These are phyloP conservation scores for Panagrolaimus sp. DNA, from an alignment of 1,140 invertebrate species.

Conservation along the genomic window DNA sequence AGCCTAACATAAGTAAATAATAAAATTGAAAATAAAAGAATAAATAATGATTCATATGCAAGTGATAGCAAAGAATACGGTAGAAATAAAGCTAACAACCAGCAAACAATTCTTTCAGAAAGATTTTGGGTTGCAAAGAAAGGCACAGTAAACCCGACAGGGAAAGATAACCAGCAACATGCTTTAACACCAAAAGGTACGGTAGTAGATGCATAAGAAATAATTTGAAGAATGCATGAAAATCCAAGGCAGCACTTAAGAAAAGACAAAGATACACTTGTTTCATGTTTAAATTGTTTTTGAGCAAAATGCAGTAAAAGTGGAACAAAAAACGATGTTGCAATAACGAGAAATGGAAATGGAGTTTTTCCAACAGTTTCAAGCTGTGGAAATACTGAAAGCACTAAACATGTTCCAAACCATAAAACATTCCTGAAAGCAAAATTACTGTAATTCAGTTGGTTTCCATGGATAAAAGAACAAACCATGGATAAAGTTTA, in stretches of 20 bases:
- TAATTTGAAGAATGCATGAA: background rate
- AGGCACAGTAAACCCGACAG: slow-evolving; percentile 36
- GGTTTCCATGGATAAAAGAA: too few relatives aligned
- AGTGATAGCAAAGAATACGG: slow-evolving; percentile 63
- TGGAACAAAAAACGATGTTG: slow-evolving; percentile 21
- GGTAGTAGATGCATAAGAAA: background rate
- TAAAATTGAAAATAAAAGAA: slow-evolving; percentile 44
- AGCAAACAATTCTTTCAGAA: slow-evolving; percentile 21
- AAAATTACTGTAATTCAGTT: too few relatives aligned
- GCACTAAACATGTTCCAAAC: slow-evolving; percentile 28
- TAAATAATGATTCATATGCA: slow-evolving; percentile 60
- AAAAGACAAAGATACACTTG: too few relatives aligned
- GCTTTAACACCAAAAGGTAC: slow-evolving; percentile 1
- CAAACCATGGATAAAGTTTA: slow-evolving; percentile 11
- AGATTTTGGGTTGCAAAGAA: slow-evolving; percentile 23
- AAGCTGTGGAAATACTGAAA: slow-evolving; percentile 71
- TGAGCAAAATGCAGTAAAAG: slow-evolving; percentile 16
- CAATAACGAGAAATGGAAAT: slow-evolving; percentile 64
- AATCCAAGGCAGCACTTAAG: background rate
- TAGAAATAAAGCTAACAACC: slow-evolving; percentile 59
- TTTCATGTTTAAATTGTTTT: background rate
- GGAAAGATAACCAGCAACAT: slow-evolving; percentile 29
- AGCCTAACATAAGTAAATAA: slow-evolving; percentile 43
- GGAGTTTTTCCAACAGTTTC: slow-evolving; percentile 66
- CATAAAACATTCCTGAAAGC: slow-evolving; percentile 10